Evolutionary conservation across 1,140 invertebrate genomes (phyloP), one percentile per base, ranked within the genome.

Genomic region (Drosophila orosa): DNA sequence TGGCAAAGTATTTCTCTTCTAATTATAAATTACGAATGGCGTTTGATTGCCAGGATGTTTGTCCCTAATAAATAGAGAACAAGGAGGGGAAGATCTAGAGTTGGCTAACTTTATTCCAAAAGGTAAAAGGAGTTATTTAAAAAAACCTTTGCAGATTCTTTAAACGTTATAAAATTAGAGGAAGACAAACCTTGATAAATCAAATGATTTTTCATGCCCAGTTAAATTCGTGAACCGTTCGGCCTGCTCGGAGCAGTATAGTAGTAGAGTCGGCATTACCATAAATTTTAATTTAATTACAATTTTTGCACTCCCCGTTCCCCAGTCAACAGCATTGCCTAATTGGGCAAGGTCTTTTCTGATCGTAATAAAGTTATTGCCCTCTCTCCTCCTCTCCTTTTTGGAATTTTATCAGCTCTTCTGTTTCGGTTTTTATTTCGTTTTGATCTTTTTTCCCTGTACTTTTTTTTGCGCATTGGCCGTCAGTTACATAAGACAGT

Each of bases 281-380:
- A 74, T 74, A 63, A 74, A 63, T 74, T 74, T 74, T 47, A 74
- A 74, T 74, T 56, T 56, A 74, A 74, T 74, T 74, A 40, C 40
- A 55, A 74, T 74, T 74, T 74, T 56, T 50, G 69, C 48, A 74
- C 69, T 63, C 48, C 48, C 29, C 24, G 25, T 31, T 45, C 19
- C 29, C 44, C 25, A 24, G 19, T 37, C 27, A 57, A 37, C 24
- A 27, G 57, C 60, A 67, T 47, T 40, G 62, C 62, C 74, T 76
- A 76, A 76, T 76, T 76, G 73, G 73, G 74, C 72, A 76, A 76
- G 74, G 74, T 76, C 73, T 83, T 83, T 60, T 68, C 62, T 63
- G 81, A 80, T 61, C 74, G 74, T 76, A 76, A 76, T 76, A 76
- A 76, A 68, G 74, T 76, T 76, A 76, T 76, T 76, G 62, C 73